A percentile compares a stretch with the other conserved stretches of the same genome.
phyloP scores from a whole-genome alignment of 1,140 invertebrate species.

The Hyles euphorbiae region DNA sequence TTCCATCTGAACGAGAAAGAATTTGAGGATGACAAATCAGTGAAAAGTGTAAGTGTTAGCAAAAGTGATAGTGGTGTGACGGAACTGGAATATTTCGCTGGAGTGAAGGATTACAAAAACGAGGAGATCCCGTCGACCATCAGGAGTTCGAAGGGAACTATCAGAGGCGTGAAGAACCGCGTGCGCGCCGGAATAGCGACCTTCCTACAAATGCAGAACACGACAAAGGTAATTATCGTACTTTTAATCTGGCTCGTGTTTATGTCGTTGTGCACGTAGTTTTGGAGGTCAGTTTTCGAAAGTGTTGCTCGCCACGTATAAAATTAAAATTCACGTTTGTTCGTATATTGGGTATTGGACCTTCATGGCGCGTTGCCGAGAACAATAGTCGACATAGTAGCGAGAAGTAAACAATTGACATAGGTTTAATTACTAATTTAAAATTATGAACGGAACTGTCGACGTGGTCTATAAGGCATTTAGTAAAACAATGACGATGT shows the following conservation, averaged over 20 bases:
- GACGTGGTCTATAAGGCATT: constrained; percentile 18
- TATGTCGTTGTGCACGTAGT: constrained; percentile 43
- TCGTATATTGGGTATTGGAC: constrained; percentile 26
- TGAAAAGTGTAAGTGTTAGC: constrained; percentile 62
- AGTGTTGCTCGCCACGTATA: constrained; percentile 44
- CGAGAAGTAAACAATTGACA: constrained; percentile 33
- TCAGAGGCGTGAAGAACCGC: constrained; percentile 94
- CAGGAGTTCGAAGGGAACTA: constrained; percentile 91
- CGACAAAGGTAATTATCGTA: constrained; percentile 71
- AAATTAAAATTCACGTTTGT: constrained; percentile 34
- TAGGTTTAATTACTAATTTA: constrained; percentile 33
- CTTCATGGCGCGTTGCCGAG: constrained; percentile 31
- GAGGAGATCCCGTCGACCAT: constrained; percentile 83
- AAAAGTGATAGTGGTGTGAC: constrained; percentile 65
- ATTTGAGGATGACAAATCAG: constrained; percentile 70
- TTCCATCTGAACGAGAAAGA: constrained; percentile 89
- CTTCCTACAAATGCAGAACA: constrained; percentile 88
- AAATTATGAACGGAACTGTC: constrained; percentile 38
- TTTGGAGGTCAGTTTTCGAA: constrained; percentile 66
- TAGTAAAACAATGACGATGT: constrained; percentile 26
- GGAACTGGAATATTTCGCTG: constrained; percentile 85
- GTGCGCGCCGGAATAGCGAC: constrained; percentile 95
- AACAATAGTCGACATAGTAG: constrained; percentile 27
- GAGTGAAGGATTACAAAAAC: constrained; percentile 84
- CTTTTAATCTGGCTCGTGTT: constrained; percentile 22